phyloP scores from a whole-genome alignment of 1,140 invertebrate genomes.

The Forficula auricularia region DNA sequence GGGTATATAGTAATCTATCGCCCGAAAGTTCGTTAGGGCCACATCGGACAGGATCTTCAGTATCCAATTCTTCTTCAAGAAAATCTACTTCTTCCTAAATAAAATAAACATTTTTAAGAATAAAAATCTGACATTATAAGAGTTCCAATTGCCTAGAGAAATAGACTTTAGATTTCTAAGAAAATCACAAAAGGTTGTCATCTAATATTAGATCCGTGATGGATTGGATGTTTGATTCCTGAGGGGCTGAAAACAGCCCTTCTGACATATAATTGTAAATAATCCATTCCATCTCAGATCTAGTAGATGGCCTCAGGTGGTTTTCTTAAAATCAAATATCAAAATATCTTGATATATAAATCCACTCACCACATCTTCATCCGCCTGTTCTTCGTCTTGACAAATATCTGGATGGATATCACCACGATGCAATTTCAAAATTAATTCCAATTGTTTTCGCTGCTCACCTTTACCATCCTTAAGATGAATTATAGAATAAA shows the following conservation, averaged over 20 bases:
- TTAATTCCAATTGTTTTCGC: conserved; percentile 19
- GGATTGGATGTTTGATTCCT: too few species aligned
- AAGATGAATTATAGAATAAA: background rate
- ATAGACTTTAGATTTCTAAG: too few species aligned
- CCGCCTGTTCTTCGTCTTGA: conserved; percentile 17
- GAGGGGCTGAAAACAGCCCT: too few species aligned
- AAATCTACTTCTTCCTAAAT: conserved; percentile 21
- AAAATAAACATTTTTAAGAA: background rate
- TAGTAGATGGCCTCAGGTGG: too few species aligned
- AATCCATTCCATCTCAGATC: too few species aligned
- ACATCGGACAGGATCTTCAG: conserved; percentile 22
- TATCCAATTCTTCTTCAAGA: conserved; percentile 23
- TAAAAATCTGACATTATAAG: background rate
- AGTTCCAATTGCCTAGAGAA: too few species aligned
- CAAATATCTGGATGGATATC: conserved; percentile 15
- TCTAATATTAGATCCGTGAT: too few species aligned
- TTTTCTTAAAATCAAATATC: too few species aligned
- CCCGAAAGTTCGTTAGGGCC: conserved; percentile 20
- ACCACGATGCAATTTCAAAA: conserved; percentile 18
- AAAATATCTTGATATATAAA: too few species aligned
- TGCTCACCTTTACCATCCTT: conserved; percentile 9
- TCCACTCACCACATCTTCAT: conserved; percentile 22
- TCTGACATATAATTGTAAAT: too few species aligned
- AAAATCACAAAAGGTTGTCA: too few species aligned
- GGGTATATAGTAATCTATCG: conserved; percentile 19